Conservation (phyloP, 2,113 vertebrate genomes). For the Bubo blakistoni region DNA sequence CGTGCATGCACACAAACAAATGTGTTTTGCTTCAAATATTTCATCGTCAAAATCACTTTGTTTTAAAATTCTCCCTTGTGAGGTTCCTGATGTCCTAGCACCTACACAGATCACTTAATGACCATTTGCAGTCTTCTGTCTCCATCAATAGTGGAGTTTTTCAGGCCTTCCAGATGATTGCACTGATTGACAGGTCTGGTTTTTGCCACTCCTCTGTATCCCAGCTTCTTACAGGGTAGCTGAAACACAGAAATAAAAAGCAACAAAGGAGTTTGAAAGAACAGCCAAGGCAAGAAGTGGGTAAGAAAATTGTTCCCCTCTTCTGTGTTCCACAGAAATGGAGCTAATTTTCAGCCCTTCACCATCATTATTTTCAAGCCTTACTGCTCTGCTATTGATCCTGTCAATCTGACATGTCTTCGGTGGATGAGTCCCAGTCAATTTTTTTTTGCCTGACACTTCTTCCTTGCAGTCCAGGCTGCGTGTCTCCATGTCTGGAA, state of each 20-base stretch:
- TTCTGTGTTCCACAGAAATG: background rate
- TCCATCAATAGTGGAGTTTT: background rate
- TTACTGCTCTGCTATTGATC: background rate
- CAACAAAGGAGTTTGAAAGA: background rate
- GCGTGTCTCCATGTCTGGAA: accelerated
- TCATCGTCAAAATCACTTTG: background rate
- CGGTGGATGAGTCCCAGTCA: background rate
- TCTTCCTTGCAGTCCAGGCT: accelerated
- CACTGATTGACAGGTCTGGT: background rate
- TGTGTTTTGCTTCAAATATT: accelerated
- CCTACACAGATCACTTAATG: background rate
- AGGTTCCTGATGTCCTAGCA: background rate
- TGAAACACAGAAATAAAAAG: background rate
- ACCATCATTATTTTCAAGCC: background rate
- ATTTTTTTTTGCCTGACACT: background rate
- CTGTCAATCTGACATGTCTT: background rate
- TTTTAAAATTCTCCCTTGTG: background rate
- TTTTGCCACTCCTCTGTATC: background rate
- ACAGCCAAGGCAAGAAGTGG: background rate
- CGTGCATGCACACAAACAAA: background rate
- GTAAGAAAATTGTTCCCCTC: background rate
- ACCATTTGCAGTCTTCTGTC: background rate
- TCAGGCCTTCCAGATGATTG: background rate
- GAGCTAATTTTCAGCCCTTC: background rate
- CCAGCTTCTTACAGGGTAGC: background rate